Evolutionary conservation across 2,113 vertebrate genomes (phyloP).

Genomic region (Odocoileus virginianus): DNA sequence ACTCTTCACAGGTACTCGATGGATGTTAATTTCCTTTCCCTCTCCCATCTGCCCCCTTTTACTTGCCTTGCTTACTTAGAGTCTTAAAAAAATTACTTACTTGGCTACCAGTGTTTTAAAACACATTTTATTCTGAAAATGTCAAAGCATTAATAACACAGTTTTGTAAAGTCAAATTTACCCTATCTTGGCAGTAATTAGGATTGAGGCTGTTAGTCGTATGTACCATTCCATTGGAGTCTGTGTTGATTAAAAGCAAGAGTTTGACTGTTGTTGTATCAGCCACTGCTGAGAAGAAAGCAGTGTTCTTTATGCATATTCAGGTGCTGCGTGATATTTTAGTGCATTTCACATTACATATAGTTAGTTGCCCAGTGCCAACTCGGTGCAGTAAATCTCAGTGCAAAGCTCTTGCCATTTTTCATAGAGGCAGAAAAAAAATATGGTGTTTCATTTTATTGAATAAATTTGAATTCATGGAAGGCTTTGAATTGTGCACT

Average conservation of each 20-base stretch:
- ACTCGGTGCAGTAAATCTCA: not conserved
- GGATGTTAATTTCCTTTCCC: not conserved
- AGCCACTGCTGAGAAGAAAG: not conserved
- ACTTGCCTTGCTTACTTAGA: not conserved
- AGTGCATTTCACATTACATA: not conserved
- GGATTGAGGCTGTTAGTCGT: not conserved
- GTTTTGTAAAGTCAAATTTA: not conserved
- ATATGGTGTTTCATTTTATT: not conserved
- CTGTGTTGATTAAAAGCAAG: not conserved
- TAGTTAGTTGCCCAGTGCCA: not conserved
- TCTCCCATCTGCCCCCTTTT: not conserved
- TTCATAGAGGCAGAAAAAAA: not conserved
- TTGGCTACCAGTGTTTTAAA: not conserved
- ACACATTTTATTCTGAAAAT: conserved; percentile 34
- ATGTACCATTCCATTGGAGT: not conserved
- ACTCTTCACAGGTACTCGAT: not conserved
- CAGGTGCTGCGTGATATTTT: not conserved
- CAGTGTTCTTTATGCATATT: not conserved
- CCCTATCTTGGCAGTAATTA: not conserved
- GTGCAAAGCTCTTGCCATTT: not conserved
- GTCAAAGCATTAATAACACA: not conserved
- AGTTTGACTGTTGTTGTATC: not conserved
- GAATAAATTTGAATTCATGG: conserved; percentile 8
- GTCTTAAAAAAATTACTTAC: not conserved
- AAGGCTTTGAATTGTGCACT: not conserved